Conservation (phyloP, 2,113 vertebrate species). For the Cryptotis parvus region DNA sequence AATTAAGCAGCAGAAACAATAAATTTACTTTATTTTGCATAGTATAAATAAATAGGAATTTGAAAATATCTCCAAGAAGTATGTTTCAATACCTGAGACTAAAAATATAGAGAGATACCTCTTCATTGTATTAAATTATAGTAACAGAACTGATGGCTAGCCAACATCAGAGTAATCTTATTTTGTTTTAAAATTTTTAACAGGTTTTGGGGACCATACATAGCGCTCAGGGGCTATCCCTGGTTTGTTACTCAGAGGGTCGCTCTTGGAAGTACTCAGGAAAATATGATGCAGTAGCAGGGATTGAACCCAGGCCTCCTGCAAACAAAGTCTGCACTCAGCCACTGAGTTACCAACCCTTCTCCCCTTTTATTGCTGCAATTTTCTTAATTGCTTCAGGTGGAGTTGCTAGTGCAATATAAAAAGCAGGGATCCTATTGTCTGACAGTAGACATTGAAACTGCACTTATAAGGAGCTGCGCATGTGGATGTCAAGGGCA, state of each 20-base stretch:
- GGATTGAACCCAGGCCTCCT: no score
- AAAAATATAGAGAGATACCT: not conserved
- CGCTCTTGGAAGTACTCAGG: no score
- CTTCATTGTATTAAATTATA: conserved; percentile 11
- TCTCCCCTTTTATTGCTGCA: no score
- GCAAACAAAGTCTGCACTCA: no score
- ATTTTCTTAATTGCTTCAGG: not conserved
- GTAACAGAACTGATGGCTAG: not conserved
- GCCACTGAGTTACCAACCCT: no score
- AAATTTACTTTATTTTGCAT: not conserved
- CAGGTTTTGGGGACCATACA: no score
- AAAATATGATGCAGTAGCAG: no score
- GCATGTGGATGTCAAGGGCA: not conserved
- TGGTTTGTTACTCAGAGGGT: no score
- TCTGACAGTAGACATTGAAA: not conserved
- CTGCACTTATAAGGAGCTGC: not conserved
- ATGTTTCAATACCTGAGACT: not conserved
- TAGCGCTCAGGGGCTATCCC: no score
- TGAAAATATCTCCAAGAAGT: no score
- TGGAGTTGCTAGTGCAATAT: not conserved
- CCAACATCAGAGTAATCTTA: no score
- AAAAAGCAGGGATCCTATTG: not conserved
- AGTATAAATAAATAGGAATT: not conserved
- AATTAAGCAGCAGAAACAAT: not conserved
- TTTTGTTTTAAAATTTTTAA: no score